phyloP scores from a whole-genome alignment of 2,113 vertebrate species.

The Pelecanus crispus region DNA sequence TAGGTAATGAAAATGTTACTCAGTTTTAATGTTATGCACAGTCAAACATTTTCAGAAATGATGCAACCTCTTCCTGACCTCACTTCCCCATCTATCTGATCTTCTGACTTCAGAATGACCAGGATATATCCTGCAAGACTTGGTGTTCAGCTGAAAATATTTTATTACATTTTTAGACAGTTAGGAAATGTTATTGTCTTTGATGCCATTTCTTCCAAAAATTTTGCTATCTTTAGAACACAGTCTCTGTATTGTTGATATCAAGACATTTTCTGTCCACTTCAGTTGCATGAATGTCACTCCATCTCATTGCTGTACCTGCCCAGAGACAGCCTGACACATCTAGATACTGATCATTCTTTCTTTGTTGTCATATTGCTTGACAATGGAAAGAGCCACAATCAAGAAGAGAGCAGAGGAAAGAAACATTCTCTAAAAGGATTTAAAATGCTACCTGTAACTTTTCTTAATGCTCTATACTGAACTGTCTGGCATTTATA shows the following conservation, averaged over 20 bases:
- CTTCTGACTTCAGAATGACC: not conserved
- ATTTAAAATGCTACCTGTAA: not conserved
- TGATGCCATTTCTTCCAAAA: not conserved
- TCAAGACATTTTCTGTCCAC: not conserved
- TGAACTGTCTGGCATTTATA: not conserved
- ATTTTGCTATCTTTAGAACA: not conserved
- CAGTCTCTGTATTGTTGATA: not conserved
- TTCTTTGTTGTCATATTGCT: not conserved
- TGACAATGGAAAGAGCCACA: not conserved
- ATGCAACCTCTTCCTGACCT: not conserved
- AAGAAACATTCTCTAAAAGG: not conserved
- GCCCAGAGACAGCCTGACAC: not conserved
- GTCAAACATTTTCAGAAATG: not conserved
- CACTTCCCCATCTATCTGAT: not conserved
- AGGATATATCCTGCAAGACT: not conserved
- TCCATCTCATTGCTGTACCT: not conserved
- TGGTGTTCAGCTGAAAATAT: not conserved
- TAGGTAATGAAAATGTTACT: not conserved
- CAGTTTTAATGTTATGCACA: not conserved
- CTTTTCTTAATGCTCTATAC: not conserved
- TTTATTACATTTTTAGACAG: not conserved
- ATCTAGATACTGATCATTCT: not conserved
- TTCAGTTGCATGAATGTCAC: not conserved
- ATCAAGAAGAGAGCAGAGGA: not conserved
- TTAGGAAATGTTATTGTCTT: not conserved